phyloP scores from a whole-genome alignment of 1,140 invertebrate species.

The Macrosteles quadrilineatus region DNA sequence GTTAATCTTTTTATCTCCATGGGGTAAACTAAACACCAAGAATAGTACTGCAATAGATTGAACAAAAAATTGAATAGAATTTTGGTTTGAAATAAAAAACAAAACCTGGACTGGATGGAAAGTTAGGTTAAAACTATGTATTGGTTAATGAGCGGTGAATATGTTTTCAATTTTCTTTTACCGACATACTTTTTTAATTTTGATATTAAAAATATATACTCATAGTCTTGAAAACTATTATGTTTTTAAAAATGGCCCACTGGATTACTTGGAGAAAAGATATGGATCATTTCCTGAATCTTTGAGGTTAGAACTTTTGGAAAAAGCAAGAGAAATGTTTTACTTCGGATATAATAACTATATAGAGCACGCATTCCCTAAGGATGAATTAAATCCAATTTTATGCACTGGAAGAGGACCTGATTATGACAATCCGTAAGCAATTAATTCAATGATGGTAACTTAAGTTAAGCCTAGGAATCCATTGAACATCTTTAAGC shows the following conservation, averaged over 20 bases:
- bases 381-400: conserved; percentile 93
- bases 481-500: too few species aligned
- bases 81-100: too few species aligned
- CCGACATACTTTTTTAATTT: background rate
- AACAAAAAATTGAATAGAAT: too few species aligned
- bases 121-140: background rate
- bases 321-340: conserved; percentile 86
- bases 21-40: too few species aligned
- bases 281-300: conserved; percentile 52
- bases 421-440: conserved; percentile 64
- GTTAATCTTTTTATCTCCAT: too few species aligned
- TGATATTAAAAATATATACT: background rate
- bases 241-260: conserved; percentile 41
- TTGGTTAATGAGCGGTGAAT: background rate
- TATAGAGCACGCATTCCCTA: conserved; percentile 90
- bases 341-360: conserved; percentile 97
- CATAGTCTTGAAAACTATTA: background rate
- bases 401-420: conserved; percentile 80
- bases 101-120: too few species aligned
- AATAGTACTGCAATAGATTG: too few species aligned
- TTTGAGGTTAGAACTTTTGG: conserved; percentile 50
- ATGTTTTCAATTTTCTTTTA: background rate
- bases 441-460: too few species aligned
- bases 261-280: conserved; percentile 52
- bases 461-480: too few species aligned